These are phyloP conservation scores for Itoplectis maculator DNA, from an alignment of 2,888 invertebrate genomes.

Conservation along the genomic window DNA sequence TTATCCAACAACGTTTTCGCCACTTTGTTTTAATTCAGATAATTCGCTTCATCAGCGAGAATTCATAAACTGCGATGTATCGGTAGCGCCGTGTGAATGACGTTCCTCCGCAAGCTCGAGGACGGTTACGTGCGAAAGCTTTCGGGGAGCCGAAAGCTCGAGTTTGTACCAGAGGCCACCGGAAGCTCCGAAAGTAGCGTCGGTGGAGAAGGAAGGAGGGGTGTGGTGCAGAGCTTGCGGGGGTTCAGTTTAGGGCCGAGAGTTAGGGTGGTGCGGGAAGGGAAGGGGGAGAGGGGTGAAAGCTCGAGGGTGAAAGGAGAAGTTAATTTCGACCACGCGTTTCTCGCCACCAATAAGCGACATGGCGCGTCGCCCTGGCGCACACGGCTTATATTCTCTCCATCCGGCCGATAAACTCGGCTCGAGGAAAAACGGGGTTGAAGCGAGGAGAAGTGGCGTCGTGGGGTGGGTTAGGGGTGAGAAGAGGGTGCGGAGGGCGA, in stretches of 20 bases:
- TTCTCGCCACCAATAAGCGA: constrained; percentile 70
- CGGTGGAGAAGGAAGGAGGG: too few species aligned
- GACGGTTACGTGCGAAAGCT: not conserved
- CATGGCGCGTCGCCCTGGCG: constrained; percentile 45
- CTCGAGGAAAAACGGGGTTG: constrained; percentile 54
- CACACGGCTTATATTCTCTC: constrained; percentile 60
- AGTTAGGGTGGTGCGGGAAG: not conserved
- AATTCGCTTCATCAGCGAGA: not conserved
- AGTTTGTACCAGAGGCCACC: not conserved
- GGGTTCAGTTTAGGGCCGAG: not conserved
- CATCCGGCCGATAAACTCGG: constrained; percentile 73
- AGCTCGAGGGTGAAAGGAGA: constrained; percentile 63
- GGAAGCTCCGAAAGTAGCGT: not conserved
- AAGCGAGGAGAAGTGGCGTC: too few species aligned
- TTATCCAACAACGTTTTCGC: not conserved
- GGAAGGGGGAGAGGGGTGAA: constrained; percentile 35
- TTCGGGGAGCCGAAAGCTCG: not conserved
- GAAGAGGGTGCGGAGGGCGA: constrained; percentile 10
- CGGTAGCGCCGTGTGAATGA: not conserved
- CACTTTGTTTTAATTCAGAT: not conserved
- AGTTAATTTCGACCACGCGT: constrained; percentile 69
- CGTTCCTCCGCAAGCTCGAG: constrained; percentile 5
- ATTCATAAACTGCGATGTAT: not conserved
- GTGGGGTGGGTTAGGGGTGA: constrained; percentile 1
- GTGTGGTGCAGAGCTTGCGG: too few species aligned